phyloP scores from a whole-genome alignment of 2,888 invertebrate genomes.

The Glyphotaelius pellucidus region DNA sequence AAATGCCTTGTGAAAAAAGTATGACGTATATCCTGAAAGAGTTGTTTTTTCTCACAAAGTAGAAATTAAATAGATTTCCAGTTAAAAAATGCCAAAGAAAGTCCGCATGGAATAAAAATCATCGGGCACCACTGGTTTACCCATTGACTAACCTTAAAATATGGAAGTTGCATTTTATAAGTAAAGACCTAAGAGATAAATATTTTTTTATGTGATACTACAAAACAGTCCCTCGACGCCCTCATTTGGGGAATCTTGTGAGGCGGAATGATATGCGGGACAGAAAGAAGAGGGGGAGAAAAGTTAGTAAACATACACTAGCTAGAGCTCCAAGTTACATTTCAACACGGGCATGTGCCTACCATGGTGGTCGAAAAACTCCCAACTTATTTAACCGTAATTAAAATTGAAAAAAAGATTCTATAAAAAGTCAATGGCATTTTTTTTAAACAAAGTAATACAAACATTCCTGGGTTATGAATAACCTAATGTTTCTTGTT shows the following conservation, averaged over 20 bases:
- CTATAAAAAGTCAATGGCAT: background rate
- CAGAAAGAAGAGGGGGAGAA: background rate
- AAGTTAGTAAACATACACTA: background rate
- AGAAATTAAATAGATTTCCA: background rate
- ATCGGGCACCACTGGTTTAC: background rate
- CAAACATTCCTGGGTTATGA: no score
- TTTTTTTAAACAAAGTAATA: no score
- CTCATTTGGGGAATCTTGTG: slow-evolving; percentile 2
- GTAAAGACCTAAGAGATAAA: background rate
- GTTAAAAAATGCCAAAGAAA: background rate
- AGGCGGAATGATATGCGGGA: background rate
- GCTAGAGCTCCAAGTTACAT: background rate
- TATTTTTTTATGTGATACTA: background rate
- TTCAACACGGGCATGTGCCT: background rate
- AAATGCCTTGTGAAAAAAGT: no score
- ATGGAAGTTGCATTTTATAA: background rate
- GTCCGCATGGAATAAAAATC: background rate
- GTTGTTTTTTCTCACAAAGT: background rate
- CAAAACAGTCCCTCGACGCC: background rate
- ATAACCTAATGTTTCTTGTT: no score
- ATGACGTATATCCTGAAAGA: no score
- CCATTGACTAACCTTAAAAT: background rate
- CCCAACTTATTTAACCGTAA: no score
- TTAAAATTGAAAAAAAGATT: no score
- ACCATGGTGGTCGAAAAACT: no score